Evolutionary conservation across 2,113 vertebrate genomes (phyloP).

Genomic region (Prionailurus bengalensis): DNA sequence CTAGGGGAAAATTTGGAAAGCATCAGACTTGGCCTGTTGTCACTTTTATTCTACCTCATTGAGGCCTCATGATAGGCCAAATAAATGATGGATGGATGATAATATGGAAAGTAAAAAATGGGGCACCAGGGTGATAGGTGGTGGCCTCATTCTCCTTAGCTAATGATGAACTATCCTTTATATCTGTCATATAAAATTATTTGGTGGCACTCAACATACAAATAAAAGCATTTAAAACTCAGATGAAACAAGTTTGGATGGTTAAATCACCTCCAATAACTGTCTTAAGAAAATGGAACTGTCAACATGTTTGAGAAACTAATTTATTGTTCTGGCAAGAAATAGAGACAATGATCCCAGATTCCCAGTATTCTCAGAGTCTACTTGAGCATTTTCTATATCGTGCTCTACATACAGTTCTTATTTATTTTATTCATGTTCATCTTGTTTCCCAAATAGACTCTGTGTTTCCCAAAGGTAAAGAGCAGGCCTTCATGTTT

Average conservation of each 20-base stretch:
- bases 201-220: conserved; percentile 47
- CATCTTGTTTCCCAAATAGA: background rate
- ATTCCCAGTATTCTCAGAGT: background rate
- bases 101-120: background rate
- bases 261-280: conserved; percentile 43
- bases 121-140: background rate
- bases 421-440: background rate
- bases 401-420: background rate
- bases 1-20: conserved; percentile 60
- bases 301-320: conserved; percentile 7
- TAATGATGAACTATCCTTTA: conserved; percentile 27
- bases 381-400: background rate
- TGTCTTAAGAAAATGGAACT: conserved; percentile 30
- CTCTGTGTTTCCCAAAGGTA: conserved; percentile 11
- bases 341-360: conserved; percentile 33
- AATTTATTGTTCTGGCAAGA: conserved; percentile 56
- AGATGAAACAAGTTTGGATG: conserved; percentile 60
- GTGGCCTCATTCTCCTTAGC: background rate
- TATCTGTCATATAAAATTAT: conserved; percentile 10
- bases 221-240: conserved; percentile 53
- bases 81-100: background rate
- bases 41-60: conserved; percentile 3
- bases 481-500: background rate
- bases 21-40: conserved; percentile 59
- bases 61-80: background rate